Conservation (phyloP, 2,888 invertebrate genomes). For the Erannis defoliaria region DNA sequence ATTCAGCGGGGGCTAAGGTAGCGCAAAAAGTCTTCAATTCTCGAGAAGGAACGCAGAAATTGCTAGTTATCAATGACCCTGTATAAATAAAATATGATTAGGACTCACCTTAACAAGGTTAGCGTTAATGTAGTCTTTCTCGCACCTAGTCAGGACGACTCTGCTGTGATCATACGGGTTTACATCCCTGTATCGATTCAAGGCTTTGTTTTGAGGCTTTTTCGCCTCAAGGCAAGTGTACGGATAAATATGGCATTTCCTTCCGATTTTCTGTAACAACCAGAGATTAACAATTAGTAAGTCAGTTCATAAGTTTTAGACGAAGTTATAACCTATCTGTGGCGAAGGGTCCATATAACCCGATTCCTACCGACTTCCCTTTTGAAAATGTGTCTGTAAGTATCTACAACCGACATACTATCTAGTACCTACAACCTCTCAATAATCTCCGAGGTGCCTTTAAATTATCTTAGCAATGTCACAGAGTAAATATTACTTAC, state of each 20-base stretch:
- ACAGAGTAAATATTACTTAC: no score
- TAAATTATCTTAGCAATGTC: no score
- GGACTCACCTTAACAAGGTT: conserved; percentile 92
- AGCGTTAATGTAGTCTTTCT: conserved; percentile 97
- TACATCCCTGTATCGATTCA: conserved; percentile 98
- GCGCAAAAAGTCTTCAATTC: no score
- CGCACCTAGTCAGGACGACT: conserved; percentile 90
- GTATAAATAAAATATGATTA: background rate
- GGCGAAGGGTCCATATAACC: no score
- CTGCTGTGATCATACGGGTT: conserved; percentile 98
- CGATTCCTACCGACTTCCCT: no score
- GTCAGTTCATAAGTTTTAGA: background rate
- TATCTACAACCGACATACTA: no score
- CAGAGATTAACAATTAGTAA: conserved; percentile 8
- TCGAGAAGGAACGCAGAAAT: no score
- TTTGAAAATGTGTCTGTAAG: no score
- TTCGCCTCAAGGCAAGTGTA: conserved; percentile 90
- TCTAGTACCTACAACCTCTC: no score
- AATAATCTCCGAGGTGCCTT: no score
- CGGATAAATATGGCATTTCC: conserved; percentile 88
- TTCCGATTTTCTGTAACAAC: conserved; percentile 90
- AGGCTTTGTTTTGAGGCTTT: conserved; percentile 91
- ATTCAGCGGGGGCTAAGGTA: no score
- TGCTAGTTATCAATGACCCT: background rate
- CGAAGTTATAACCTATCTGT: no score